Conservation (phyloP, 1,140 invertebrate species). For the Eriocheir sinensis region DNA sequence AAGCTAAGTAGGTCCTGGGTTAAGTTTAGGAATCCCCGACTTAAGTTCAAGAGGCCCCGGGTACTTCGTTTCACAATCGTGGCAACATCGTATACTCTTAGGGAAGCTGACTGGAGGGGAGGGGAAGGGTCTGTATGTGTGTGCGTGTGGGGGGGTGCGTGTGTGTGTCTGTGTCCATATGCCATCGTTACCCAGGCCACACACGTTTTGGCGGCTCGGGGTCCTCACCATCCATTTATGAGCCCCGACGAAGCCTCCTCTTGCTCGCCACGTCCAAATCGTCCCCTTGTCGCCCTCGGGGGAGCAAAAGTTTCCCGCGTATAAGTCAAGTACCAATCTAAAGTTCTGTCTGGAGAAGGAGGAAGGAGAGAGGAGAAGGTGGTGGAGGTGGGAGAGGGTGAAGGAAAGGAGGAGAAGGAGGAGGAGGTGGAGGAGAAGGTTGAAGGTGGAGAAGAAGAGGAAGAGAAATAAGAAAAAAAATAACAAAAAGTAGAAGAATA, state of each 20-base stretch:
- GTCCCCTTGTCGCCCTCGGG: constrained; percentile 27
- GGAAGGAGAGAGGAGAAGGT: not conserved
- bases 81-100: too few species aligned
- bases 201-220: not conserved
- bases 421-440: not conserved
- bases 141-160: too few species aligned
- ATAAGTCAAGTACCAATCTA: constrained; percentile 61
- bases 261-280: constrained; percentile 32
- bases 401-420: not conserved
- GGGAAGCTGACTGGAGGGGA: too few species aligned
- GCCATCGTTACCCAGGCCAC: too few species aligned
- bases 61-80: too few species aligned
- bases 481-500: too few species aligned
- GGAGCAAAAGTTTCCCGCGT: constrained; percentile 41
- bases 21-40: too few species aligned
- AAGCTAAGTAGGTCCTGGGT: too few species aligned
- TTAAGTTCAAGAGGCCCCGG: too few species aligned
- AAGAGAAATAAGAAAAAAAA: not conserved
- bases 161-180: too few species aligned
- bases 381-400: not conserved
- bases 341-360: constrained; percentile 11
- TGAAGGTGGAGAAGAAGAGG: not conserved
- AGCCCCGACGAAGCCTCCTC: not conserved
- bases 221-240: constrained; percentile 15
- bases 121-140: too few species aligned